These are phyloP conservation scores for Buathra laborator DNA, from an alignment of 2,888 invertebrate genomes.

Conservation along the genomic window DNA sequence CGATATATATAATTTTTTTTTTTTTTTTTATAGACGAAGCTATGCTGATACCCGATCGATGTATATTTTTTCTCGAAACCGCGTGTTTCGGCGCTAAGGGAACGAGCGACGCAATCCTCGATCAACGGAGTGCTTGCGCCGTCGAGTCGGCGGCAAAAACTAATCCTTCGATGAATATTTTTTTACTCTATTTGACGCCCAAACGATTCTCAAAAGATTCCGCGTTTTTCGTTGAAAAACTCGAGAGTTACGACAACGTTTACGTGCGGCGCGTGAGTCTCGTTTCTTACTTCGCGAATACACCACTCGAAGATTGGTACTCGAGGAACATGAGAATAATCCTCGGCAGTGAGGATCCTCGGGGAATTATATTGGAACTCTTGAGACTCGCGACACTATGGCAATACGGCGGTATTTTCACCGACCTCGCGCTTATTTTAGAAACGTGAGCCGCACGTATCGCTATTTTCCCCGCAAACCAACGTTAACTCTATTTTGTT, in stretches of 20 bases:
- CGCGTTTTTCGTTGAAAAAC: not conserved
- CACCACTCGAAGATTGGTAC: slow-evolving; percentile 26
- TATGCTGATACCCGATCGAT: slow-evolving; percentile 45
- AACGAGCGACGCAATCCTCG: slow-evolving; percentile 7
- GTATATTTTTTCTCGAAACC: slow-evolving; percentile 49
- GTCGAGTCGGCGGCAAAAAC: slow-evolving; percentile 29
- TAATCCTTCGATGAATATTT: slow-evolving; percentile 37
- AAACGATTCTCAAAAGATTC: slow-evolving; percentile 16
- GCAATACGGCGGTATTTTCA: slow-evolving; percentile 50
- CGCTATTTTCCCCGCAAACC: not conserved
- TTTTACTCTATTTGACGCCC: slow-evolving; percentile 41
- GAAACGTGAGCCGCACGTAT: slow-evolving; percentile 12
- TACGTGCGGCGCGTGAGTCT: slow-evolving; percentile 34
- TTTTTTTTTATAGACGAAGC: slow-evolving; percentile 26
- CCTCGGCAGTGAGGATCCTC: not conserved
- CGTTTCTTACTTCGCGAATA: slow-evolving; percentile 14
- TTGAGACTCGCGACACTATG: slow-evolving; percentile 33
- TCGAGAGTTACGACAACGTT: slow-evolving; percentile 31
- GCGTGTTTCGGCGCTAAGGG: slow-evolving; percentile 12
- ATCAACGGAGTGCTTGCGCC: slow-evolving; percentile 25
- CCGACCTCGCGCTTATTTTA: slow-evolving; percentile 12
- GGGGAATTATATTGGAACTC: slow-evolving; percentile 22
- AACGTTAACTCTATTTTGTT: too few relatives aligned
- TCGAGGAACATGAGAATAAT: slow-evolving; percentile 27
- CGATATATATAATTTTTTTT: not conserved